phyloP scores from a whole-genome alignment of 2,797 vertebrate genomes.

The Petrocephalus schoutedeni region DNA sequence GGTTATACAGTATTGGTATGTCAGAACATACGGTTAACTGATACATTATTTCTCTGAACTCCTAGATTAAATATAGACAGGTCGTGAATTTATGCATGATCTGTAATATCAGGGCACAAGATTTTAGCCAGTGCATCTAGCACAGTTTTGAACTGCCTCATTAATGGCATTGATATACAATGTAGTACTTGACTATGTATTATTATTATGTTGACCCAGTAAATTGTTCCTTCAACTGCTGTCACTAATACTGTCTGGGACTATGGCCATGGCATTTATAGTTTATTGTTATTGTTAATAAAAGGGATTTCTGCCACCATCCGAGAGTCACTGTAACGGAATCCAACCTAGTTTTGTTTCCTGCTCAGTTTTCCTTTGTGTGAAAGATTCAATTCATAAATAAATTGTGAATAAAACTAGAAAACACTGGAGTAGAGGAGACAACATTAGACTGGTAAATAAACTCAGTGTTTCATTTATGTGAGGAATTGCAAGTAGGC shows the following conservation, averaged over 20 bases:
- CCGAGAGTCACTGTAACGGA: background rate
- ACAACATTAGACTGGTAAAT: background rate
- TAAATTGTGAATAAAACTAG: background rate
- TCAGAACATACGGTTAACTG: background rate
- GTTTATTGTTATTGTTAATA: background rate
- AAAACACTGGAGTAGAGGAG: background rate
- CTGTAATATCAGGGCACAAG: background rate
- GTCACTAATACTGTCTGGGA: background rate
- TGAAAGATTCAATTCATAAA: background rate
- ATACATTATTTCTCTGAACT: background rate
- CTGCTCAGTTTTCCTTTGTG: background rate
- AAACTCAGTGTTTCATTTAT: background rate
- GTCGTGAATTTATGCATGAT: background rate
- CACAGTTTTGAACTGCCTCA: background rate
- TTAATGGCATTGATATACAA: background rate
- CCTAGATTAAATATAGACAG: background rate
- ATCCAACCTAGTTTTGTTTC: background rate
- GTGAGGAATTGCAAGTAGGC: background rate
- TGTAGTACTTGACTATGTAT: background rate
- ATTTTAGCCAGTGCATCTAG: background rate
- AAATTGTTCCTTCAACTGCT: background rate
- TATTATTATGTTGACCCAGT: no score
- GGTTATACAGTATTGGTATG: background rate
- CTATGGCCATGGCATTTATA: background rate
- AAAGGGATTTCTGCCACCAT: background rate